Conservation (phyloP, 2,888 invertebrate species). For the Cosmopolites sordidus region DNA sequence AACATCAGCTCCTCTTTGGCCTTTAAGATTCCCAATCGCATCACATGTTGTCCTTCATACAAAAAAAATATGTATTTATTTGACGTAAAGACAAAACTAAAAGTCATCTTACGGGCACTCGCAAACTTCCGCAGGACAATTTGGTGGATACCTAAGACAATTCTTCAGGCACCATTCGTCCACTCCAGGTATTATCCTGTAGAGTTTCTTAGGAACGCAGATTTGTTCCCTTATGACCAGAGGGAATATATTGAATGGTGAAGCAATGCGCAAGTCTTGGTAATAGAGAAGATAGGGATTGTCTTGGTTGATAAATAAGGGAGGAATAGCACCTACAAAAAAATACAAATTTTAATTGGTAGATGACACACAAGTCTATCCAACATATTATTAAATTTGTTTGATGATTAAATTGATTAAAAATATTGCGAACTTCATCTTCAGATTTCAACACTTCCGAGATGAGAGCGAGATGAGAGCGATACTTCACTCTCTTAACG, state of each 20-base stretch:
- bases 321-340: conserved; percentile 54
- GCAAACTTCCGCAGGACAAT: conserved; percentile 73
- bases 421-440: too few species aligned
- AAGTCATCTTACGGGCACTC: conserved; percentile 77
- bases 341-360: conserved; percentile 3
- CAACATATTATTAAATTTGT: too few species aligned
- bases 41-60: conserved; percentile 70
- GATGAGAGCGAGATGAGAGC: too few species aligned
- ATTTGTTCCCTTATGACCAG: conserved; percentile 78
- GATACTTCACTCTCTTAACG: too few species aligned
- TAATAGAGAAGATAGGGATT: conserved; percentile 77
- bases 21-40: conserved; percentile 68
- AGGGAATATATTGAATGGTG: conserved; percentile 63
- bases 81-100: background rate
- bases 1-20: conserved; percentile 71
- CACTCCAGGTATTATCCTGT: conserved; percentile 70
- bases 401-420: too few species aligned
- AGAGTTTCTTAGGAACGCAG: conserved; percentile 64
- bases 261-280: conserved; percentile 61
- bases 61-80: background rate
- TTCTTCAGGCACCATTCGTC: conserved; percentile 80
- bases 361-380: too few species aligned
- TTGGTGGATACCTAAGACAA: conserved; percentile 81
- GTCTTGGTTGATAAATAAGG: conserved; percentile 62
- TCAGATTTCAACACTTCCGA: too few species aligned